Percentiles rank a stretch among this genome's conserved stretches.
Conservation (phyloP, 2,888 invertebrate genomes). For the Acleris sparsana region DNA sequence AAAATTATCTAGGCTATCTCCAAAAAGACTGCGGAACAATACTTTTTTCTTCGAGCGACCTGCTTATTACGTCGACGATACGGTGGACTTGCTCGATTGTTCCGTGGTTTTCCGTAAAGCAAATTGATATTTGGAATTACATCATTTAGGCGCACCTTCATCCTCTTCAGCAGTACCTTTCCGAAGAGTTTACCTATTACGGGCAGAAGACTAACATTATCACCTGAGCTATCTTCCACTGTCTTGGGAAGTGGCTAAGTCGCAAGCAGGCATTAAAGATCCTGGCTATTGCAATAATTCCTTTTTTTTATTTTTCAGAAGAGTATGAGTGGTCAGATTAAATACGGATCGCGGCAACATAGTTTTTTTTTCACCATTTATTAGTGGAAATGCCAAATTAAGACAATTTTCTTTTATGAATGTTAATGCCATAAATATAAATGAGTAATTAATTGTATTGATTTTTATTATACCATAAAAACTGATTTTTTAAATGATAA, state of each 20-base stretch:
- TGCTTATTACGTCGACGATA: neutral
- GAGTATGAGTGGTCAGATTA: too few species aligned
- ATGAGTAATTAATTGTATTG: too few species aligned
- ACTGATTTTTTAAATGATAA: too few species aligned
- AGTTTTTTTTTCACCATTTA: too few species aligned
- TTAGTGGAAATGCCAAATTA: too few species aligned
- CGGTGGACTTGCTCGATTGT: neutral
- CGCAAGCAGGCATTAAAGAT: neutral
- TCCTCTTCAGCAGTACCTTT: neutral
- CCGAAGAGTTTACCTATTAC: neutral
- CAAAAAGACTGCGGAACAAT: neutral
- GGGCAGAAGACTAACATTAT: neutral
- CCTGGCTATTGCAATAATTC: neutral
- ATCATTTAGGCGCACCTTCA: neutral
- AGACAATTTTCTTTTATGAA: too few species aligned
- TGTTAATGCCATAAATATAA: too few species aligned
- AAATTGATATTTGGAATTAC: neutral
- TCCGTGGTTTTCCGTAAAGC: neutral
- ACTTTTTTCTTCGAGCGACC: neutral
- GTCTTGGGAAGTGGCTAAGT: neutral
- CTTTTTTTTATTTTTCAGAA: neutral
- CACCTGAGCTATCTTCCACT: neutral
- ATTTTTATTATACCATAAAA: too few species aligned
- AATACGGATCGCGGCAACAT: too few species aligned
- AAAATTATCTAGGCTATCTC: too few species aligned